Base-by-base conservation (phyloP, 2,888 invertebrate species). In the Apotomis betuletana region DNA sequence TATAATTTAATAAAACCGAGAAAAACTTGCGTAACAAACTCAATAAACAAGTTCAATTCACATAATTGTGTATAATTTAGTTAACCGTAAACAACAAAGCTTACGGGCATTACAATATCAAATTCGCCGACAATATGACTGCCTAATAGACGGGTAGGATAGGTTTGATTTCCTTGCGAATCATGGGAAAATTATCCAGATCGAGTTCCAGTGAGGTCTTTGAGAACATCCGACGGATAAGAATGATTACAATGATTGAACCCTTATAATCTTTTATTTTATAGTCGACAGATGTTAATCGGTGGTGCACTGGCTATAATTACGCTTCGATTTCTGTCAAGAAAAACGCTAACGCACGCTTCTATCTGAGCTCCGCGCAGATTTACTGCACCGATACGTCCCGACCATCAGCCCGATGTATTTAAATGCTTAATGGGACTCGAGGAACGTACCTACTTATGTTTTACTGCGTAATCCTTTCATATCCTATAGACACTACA, bases 241-340 rank as follows among this genome's bases (percentile, higher is more conserved):
- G 90, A 92, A 92, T 92, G 92, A 93, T 93, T 93, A 92, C 92
- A 91, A 91, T 90, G 91, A 91, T 92, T 91, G 92, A 92, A 91
- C 90, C 91, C 90, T 90, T 92, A 91, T 91, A 91, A 90, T 89
- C 89, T 85, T 90, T 91, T 90, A 91, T 92, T 90, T 92, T 90
- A 91, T 90, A 92, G 92, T 91, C 90, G 89, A 91, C 93, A 93
- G 92, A 92, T 93, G 93, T 92, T 92, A 92, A 93, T 92, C 92
- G 92, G 82, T 80, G 92, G 82, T 80, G 84, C 84, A 83, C 87
- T 83, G 85, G 78, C 90, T 90, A 90, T 91, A 93, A 92, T 93
- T 92, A 90, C 86, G 85, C 83, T 88, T 90, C 86, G 88, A 90
- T 90, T 89, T 86, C 85, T 88, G 90, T 86, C 86, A 85, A 88